Conservation (phyloP, 2,888 invertebrate species). For the Scaeva pyrastri region DNA sequence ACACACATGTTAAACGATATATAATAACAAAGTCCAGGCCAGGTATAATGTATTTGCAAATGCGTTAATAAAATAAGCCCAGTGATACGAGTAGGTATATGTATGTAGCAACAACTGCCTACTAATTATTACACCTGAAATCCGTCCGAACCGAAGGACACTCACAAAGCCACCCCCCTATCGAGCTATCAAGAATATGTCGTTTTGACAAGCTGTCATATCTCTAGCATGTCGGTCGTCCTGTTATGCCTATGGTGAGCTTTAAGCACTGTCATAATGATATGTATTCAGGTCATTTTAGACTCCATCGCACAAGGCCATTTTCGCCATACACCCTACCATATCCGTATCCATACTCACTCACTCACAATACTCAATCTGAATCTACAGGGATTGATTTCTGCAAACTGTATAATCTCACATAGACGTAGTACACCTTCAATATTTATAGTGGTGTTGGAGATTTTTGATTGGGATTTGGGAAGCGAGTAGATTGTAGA, state of each 20-base stretch:
- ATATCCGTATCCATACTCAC: too few species aligned
- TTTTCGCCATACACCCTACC: neutral
- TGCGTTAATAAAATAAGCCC: constrained; percentile 1
- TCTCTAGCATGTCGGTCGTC: constrained; percentile 17
- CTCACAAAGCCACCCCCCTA: neutral
- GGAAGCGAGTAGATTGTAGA: neutral
- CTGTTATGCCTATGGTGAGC: constrained; percentile 45
- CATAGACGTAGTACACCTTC: too few species aligned
- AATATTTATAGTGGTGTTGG: too few species aligned
- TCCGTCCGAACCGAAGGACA: constrained; percentile 14
- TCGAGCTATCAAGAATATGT: neutral
- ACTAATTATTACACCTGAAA: constrained; percentile 37
- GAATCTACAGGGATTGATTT: constrained; percentile 13
- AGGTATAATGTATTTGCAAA: constrained; percentile 5
- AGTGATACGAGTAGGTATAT: too few species aligned
- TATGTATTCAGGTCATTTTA: constrained; percentile 44
- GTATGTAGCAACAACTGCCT: neutral
- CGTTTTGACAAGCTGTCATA: constrained; percentile 46
- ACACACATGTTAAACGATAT: constrained; percentile 11
- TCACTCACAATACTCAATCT: too few species aligned
- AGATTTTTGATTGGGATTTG: neutral
- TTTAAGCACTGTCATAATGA: constrained; percentile 55
- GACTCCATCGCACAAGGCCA: constrained; percentile 1
- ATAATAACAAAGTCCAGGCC: neutral
- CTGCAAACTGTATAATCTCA: neutral